These are phyloP conservation scores for Trachurus trachurus DNA, from an alignment of 2,797 vertebrate genomes.

Conservation along the genomic window DNA sequence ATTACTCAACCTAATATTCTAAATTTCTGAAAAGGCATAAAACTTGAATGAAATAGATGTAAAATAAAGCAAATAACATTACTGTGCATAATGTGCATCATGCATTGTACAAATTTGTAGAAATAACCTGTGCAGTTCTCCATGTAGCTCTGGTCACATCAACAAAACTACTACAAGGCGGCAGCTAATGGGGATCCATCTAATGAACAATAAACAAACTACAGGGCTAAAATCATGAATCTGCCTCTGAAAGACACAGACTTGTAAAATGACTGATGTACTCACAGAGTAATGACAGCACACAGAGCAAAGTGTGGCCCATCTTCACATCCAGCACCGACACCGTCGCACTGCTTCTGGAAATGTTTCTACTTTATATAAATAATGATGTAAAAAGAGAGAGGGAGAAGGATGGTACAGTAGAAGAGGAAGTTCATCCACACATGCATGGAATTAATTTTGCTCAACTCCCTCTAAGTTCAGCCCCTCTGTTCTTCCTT, in stretches of 20 bases:
- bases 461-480: not conserved
- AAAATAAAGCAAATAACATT: too few relatives aligned
- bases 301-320: not conserved
- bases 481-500: not conserved
- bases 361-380: not conserved
- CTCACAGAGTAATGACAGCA: constrained; percentile 40
- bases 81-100: too few relatives aligned
- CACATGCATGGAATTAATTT: not conserved
- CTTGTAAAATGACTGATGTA: constrained; percentile 7
- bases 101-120: too few relatives aligned
- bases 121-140: too few relatives aligned
- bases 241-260: not conserved
- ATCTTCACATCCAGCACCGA: constrained; percentile 7
- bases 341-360: not conserved
- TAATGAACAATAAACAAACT: too few relatives aligned
- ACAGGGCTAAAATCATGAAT: not conserved
- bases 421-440: not conserved
- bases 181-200: too few relatives aligned
- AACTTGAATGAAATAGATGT: too few relatives aligned
- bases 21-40: too few relatives aligned
- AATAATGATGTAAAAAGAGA: not conserved
- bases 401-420: not conserved
- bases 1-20: too few relatives aligned
- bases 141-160: too few relatives aligned
- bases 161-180: too few relatives aligned